Conservation (phyloP, 2,113 vertebrate species). For the Hippocampus mohnikei region DNA sequence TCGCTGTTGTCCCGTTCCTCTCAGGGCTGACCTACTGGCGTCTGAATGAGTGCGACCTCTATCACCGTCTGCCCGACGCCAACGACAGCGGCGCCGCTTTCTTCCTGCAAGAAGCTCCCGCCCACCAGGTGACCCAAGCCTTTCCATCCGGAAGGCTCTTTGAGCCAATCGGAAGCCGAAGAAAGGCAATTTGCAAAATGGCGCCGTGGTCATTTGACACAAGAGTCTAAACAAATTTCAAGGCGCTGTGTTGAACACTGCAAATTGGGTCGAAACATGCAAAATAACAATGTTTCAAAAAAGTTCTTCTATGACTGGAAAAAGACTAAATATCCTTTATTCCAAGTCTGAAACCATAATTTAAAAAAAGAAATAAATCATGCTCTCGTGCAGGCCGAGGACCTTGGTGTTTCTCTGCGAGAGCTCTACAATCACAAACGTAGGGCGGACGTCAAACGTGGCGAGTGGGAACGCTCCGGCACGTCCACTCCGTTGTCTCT, state of each 20-base stretch:
- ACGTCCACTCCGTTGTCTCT: slow-evolving; percentile 72
- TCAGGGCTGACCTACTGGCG: slow-evolving; percentile 89
- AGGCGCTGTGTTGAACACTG: too few species aligned
- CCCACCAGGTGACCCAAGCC: slow-evolving; percentile 68
- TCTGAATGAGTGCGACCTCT: slow-evolving; percentile 82
- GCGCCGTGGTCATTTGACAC: too few species aligned
- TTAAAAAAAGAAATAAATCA: neutral
- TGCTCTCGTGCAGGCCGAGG: slow-evolving; percentile 37
- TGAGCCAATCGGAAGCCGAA: neutral
- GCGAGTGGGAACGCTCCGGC: slow-evolving; percentile 70
- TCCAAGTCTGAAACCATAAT: neutral
- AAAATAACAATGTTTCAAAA: too few species aligned
- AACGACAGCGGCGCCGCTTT: slow-evolving; percentile 32
- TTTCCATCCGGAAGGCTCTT: neutral
- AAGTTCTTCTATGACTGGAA: too few species aligned
- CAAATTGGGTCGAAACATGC: too few species aligned
- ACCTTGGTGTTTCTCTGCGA: slow-evolving; percentile 77
- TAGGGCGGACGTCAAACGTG: slow-evolving; percentile 67
- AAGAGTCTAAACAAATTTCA: too few species aligned
- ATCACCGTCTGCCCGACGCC: slow-evolving; percentile 79
- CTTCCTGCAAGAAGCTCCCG: slow-evolving; percentile 57
- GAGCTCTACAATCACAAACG: slow-evolving; percentile 87
- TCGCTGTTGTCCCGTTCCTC: neutral
- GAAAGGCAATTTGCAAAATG: neutral
- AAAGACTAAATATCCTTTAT: too few species aligned